Base-by-base conservation (phyloP, 2,797 vertebrate species). In the Xiphorhynchus erythropygius region DNA sequence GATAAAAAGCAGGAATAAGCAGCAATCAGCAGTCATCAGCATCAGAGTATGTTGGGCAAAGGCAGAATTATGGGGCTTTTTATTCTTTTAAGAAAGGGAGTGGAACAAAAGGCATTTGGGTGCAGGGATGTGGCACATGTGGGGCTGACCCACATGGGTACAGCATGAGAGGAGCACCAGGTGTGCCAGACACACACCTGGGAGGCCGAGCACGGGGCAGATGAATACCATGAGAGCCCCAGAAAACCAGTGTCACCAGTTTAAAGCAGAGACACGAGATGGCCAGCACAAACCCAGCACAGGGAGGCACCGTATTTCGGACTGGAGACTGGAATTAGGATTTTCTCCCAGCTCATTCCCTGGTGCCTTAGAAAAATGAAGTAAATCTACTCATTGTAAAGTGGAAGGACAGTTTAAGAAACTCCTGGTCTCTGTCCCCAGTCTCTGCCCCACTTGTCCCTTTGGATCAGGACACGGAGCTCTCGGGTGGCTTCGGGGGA, bases 1-100 rank as follows among this genome's bases (percentile, higher is more conserved):
- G 84, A 91, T 89, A 71, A 93, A 92, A 89, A 79, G 69, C 69
- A 93, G 68, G 63, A 89, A 84, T 85, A 74, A 67, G 75, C 49
- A 18, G 5, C 84, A 94, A 89, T 84, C 81, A 94, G 84, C 87
- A 65, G 59, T 67, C 85, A 91, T 87, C 74, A 90, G 53, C 65
- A 87, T 90, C 70, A 87, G 67, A 83, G 89, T 10, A 14, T 10
- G 5, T 0, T 32, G 68, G 63, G 75, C 71, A 80, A 82, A 84
- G 70, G 56, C 59, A 91, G 47, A 56, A 67, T 60, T 70, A 59
- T 1, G 13, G 28, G 47, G 28, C 19, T 73, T 93, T 93, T 89
- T 55, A 24, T 47, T 79, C 62, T 52, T 76, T 52, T 33, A 60
- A 68, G 68, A 53, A 52, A 85, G 33, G 42, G 41, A 79, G 52